Evolutionary conservation across 2,113 vertebrate species (phyloP), one percentile per base, ranked within the genome.

Genomic region (Perca fluviatilis): DNA sequence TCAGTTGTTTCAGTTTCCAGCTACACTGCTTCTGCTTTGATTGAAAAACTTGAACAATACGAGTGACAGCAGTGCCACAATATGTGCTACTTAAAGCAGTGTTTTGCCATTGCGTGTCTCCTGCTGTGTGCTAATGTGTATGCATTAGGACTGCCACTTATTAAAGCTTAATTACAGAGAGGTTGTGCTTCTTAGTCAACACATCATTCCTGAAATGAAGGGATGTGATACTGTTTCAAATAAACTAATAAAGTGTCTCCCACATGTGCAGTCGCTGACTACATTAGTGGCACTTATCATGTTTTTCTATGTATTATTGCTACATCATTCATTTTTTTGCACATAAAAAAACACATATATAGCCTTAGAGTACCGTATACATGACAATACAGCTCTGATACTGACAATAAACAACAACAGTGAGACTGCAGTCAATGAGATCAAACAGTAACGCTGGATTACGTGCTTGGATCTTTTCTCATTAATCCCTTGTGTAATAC

Each of bases 31-130:
- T 15, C 11, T 40, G n/a, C 10, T 21, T 36, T 64, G 18, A 53
- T 13, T 54, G 18, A 77, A 60, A 79, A 79, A 71, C 14, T 23
- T 47, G n/a, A 73, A 72, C 15, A 73, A 18, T 36, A 66, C 40
- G 5, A 65, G 23, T 54, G 27, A 18, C 11, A 30, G 25, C 58
- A 46, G 61, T 64, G 21, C 57, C 73, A 71, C 25, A 57, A 30
- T 73, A 57, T 19, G 51, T 58, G 30, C 74, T 63, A 62, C 54
- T 66, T 49, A 51, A 53, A 72, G 65, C 18, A 15, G 30, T 40
- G 40, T 12, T 51, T 64, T 68, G 27, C 15, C 40, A 40, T 78
- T 47, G 21, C 4, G 3, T 46, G 67, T 23, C 23, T 2, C 12
- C 51, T 21, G 21, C 67, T 74, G 25, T 43, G 11, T 54, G 47